Base-by-base conservation (phyloP, 2,113 vertebrate genomes). In the Antechinus flavipes region DNA sequence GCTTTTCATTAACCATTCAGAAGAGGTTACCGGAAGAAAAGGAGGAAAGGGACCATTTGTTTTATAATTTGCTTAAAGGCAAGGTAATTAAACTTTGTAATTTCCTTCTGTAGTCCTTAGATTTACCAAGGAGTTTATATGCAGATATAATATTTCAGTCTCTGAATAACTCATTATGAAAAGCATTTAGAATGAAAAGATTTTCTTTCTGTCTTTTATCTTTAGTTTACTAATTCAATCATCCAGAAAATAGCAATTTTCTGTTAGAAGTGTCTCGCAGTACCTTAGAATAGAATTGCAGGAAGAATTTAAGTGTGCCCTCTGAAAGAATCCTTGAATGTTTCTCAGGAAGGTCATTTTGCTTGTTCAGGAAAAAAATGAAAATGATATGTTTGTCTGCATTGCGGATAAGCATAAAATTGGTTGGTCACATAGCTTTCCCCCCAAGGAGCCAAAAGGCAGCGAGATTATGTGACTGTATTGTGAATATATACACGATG, bases 371-470 rank as follows among this genome's bases (percentile, higher is more conserved):
- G 92, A 92, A 58, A 90, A 26, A 61, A 96, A 97, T 61, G 0
- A 2, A 96, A 90, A 93, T 90, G n/a, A 97, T 94, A 95, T 96
- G 49, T 96, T 97, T 98, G 76, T 95, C 97, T 98, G 97, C 97
- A 96, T 98, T 98, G 97, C 96, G 93, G 96, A 96, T 96, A 93
- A 95, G 7, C 96, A 96, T 97, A 96, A 98, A 98, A 97, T 94
- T 93, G 96, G 91, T 84, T 96, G 35, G 49, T 96, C 90, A 26
- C 46, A 68, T 89, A 94, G 24, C 50, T 46, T 91, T 91, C 46
- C 30, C 93, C 93, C 61, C 52, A 95, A 90, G 68, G 54, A 97
- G 35, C 47, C 42, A 84, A 84, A 96, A 94, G 2, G 11, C 96
- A 94, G 93, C 1, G 90, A 95, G 25, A 30, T 89, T 95, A 94